These are phyloP conservation scores for Trididemnum nubilum DNA, from an alignment of 23 tunicate species.

Conservation along the genomic window DNA sequence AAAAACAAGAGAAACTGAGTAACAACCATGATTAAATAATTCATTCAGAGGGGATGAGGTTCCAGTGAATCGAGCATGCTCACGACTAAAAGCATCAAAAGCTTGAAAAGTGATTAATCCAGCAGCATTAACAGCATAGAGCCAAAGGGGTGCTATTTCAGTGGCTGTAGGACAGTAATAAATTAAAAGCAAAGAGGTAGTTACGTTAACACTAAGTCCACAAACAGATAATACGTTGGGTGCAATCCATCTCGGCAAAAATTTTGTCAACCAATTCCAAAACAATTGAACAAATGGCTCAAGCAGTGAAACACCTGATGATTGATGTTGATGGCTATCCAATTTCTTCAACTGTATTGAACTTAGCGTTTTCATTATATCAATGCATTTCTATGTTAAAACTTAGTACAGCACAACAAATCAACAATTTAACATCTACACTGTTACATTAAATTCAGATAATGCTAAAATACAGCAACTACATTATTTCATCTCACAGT, in stretches of 20 bases:
- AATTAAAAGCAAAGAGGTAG: constrained; percentile 35
- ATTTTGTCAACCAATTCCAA: constrained; percentile 51
- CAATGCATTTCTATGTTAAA: not conserved
- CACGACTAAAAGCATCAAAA: constrained; percentile 87
- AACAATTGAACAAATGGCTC: constrained; percentile 58
- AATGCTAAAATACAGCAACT: too few relatives aligned
- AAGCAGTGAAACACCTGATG: constrained; percentile 52
- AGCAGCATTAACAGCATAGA: constrained; percentile 42
- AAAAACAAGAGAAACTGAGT: constrained; percentile 67
- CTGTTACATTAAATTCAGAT: too few relatives aligned
- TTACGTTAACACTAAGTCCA: constrained; percentile 47
- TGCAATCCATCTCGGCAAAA: constrained; percentile 54
- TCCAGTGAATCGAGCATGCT: constrained; percentile 93
- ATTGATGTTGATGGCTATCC: constrained; percentile 48
- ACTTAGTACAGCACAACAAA: too few relatives aligned
- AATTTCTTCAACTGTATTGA: constrained; percentile 44
- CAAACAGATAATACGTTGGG: constrained; percentile 58
- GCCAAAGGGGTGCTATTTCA: constrained; percentile 53
- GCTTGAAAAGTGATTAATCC: constrained; percentile 67
- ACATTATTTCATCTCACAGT: too few relatives aligned
- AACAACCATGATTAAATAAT: constrained; percentile 94
- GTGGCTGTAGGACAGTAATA: constrained; percentile 64
- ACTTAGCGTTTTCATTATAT: constrained; percentile 43
- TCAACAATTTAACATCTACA: too few relatives aligned
- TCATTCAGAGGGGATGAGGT: constrained; percentile 93